These are phyloP conservation scores for Dendrolimus kikuchii DNA, from an alignment of 1,140 invertebrate genomes.

Conservation along the genomic window DNA sequence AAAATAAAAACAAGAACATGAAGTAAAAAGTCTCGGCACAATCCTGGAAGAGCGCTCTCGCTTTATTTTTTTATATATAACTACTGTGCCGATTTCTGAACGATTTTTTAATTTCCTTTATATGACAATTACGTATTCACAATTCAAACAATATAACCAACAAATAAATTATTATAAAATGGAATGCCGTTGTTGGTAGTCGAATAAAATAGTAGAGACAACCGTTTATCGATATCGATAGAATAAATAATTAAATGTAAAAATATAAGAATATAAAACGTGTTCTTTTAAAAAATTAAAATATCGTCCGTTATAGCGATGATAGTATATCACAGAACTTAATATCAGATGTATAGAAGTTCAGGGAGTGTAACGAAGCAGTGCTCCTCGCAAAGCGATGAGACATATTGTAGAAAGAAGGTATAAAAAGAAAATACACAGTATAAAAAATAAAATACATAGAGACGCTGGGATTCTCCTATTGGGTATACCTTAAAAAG, in stretches of 20 bases:
- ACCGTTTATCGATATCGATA: too few species aligned
- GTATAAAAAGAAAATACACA: conserved; percentile 43
- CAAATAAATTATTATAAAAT: too few species aligned
- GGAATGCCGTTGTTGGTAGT: too few species aligned
- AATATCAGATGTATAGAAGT: conserved; percentile 26
- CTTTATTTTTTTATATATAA: conserved; percentile 11
- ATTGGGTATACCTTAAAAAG: conserved; percentile 54
- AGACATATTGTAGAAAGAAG: conserved; percentile 44
- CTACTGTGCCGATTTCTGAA: conserved; percentile 13
- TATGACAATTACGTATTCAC: too few species aligned
- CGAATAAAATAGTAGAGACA: too few species aligned
- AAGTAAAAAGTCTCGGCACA: conserved; percentile 58
- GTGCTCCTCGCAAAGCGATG: conserved; percentile 62
- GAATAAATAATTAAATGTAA: too few species aligned
- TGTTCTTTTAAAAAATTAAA: conserved; percentile 14
- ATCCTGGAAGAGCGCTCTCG: conserved; percentile 15
- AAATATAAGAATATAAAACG: too few species aligned
- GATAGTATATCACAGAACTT: conserved; percentile 37
- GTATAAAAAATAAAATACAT: conserved; percentile 38
- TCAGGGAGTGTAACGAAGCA: conserved; percentile 47
- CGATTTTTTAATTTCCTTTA: too few species aligned
- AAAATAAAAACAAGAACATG: conserved; percentile 70
- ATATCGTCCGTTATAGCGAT: conserved; percentile 43
- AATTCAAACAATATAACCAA: too few species aligned
- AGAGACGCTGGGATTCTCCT: conserved; percentile 53